A percentile compares a stretch with the other conserved stretches of the same genome.
Conservation (phyloP, 2,113 vertebrate genomes). For the Paramisgurnus dabryanus region DNA sequence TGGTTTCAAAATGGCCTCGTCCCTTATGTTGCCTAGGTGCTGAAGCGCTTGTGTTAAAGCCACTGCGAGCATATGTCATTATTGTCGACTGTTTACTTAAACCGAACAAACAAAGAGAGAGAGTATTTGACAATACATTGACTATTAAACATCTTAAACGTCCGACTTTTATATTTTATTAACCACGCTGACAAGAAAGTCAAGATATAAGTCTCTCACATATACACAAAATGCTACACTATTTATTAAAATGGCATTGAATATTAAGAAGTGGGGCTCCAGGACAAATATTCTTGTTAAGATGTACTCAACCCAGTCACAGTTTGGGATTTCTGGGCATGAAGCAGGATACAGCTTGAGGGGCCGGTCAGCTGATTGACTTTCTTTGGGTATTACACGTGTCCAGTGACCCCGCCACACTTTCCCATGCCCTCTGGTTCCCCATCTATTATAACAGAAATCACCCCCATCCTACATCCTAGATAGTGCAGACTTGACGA, state of each 20-base stretch:
- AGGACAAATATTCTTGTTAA: constrained; percentile 54
- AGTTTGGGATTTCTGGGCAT: constrained; percentile 12
- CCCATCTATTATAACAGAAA: constrained; percentile 7
- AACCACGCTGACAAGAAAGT: too few relatives aligned
- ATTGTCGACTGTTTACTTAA: constrained; percentile 18
- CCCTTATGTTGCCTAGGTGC: constrained; percentile 7
- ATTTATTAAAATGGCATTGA: background rate
- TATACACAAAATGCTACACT: too few relatives aligned
- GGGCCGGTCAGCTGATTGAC: constrained; percentile 58
- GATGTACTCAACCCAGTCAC: constrained; percentile 7
- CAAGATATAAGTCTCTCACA: too few relatives aligned
- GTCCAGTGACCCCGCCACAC: constrained; percentile 60
- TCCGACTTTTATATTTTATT: background rate
- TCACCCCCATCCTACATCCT: constrained; percentile 5
- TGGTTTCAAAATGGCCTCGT: constrained; percentile 31
- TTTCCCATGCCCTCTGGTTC: constrained; percentile 39
- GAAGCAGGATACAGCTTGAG: constrained; percentile 19
- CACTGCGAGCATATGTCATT: background rate
- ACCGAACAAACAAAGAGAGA: background rate
- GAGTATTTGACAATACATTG: background rate
- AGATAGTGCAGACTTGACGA: background rate
- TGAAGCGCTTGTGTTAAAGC: background rate
- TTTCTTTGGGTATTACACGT: constrained; percentile 62
- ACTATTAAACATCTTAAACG: too few relatives aligned
- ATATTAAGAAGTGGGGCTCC: too few relatives aligned